Base-by-base conservation (phyloP, 2,888 invertebrate species). In the Gasteruption jaculator region DNA sequence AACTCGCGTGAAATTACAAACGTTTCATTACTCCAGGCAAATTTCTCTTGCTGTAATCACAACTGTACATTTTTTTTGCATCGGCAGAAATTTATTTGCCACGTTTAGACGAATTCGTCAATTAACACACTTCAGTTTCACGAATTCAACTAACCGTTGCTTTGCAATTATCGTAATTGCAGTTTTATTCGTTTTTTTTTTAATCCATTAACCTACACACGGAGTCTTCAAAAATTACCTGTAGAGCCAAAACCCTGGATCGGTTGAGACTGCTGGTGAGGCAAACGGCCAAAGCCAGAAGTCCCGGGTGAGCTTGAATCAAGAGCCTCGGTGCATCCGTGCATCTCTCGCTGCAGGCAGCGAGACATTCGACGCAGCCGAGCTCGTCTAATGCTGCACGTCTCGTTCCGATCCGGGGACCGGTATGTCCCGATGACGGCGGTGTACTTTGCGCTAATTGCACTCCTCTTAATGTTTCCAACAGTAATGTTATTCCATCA, bases 191-290 rank as follows among this genome's bases (percentile, higher is more conserved):
- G n/a, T n/a, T n/a, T n/a, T n/a, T n/a, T n/a, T n/a, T n/a, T n/a
- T n/a, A n/a, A n/a, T n/a, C n/a, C n/a, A n/a, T n/a, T n/a, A n/a
- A n/a, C n/a, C n/a, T n/a, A 35, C 14, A 26, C 11, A 22, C 16
- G 22, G 22, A 25, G 14, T 18, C 14, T 35, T 15, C 35, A 35
- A 31, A 36, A 34, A 50, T 52, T 67, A 90, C 90, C 83, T 94
- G 91, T 44, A 94, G 74, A 7, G 92, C 88, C 48, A 92, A 75
- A 35, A 90, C 83, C 55, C 91, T 78, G 11, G 88, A 86, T 56
- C 89, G 85, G 64, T 89, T 89, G 46, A 90, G 86, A 47, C 89
- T 88, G 37, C 90, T 89, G 75, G 91, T 90, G 61, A 90, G 87
- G 71, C 89, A 87, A 10, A 88, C 87, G 4, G 91, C 86, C 19